Evolutionary conservation across 2,113 vertebrate species (phyloP).

Genomic region (Hippoglossus stenolepis): DNA sequence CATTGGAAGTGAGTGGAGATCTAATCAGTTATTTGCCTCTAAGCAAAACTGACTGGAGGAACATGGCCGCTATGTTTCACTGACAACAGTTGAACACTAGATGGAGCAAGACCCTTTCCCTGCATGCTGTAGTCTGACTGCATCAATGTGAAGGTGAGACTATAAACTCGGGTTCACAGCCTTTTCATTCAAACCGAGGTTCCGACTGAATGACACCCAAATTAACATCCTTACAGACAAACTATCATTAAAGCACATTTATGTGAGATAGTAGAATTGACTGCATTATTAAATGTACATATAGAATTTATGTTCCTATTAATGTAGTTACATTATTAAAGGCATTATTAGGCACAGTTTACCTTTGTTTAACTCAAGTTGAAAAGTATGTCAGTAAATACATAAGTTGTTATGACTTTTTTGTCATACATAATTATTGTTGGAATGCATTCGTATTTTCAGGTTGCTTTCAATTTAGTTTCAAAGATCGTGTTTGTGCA

Average conservation of each 20-base stretch:
- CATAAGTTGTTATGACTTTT: too few relatives aligned
- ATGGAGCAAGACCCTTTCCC: constrained; percentile 43
- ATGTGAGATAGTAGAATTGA: not conserved
- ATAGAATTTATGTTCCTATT: too few relatives aligned
- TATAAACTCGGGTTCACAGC: not conserved
- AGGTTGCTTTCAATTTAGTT: constrained; percentile 4
- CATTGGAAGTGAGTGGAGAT: too few relatives aligned
- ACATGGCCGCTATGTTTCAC: constrained; percentile 1
- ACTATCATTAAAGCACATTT: not conserved
- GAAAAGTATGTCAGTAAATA: too few relatives aligned
- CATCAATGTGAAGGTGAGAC: not conserved
- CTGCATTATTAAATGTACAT: too few relatives aligned
- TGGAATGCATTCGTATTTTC: not conserved
- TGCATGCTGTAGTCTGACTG: not conserved
- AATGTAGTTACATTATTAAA: too few relatives aligned
- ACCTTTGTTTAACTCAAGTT: too few relatives aligned
- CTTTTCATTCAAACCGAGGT: not conserved
- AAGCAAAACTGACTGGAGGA: too few relatives aligned
- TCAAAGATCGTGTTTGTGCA: not conserved
- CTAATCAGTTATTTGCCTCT: too few relatives aligned
- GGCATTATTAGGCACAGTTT: too few relatives aligned
- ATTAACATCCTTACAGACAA: not conserved
- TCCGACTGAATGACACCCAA: not conserved
- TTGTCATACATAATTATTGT: not conserved
- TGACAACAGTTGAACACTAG: constrained; percentile 54